A percentile compares a stretch with the other conserved stretches of the same genome.
Conservation (phyloP, 2,113 vertebrate species). For the Isichthys henryi region DNA sequence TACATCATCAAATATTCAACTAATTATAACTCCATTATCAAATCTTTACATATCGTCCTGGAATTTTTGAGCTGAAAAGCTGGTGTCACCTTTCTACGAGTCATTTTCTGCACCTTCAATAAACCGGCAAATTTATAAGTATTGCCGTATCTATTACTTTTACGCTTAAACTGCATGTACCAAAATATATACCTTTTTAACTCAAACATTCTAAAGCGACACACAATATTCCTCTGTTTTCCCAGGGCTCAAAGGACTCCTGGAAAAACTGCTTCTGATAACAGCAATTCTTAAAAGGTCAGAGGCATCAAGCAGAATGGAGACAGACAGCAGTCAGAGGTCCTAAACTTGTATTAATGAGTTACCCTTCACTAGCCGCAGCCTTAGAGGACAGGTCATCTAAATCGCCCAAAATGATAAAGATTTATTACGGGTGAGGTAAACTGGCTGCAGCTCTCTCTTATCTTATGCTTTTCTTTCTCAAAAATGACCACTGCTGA, state of each 20-base stretch:
- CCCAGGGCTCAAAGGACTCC: slow-evolving; percentile 44
- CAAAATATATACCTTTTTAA: slow-evolving; percentile 19
- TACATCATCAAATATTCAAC: neutral
- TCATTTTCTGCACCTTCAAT: neutral
- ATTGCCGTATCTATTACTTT: neutral
- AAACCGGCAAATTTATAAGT: neutral
- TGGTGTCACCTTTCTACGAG: neutral
- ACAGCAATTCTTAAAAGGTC: slow-evolving; percentile 63
- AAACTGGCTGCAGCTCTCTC: slow-evolving; percentile 60
- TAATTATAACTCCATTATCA: neutral
- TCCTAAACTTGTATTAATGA: slow-evolving; percentile 74
- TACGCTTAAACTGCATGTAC: neutral
- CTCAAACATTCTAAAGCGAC: slow-evolving; percentile 32
- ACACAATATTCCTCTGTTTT: slow-evolving; percentile 44
- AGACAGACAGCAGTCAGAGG: slow-evolving; percentile 52
- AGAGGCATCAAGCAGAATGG: slow-evolving; percentile 61
- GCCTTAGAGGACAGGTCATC: slow-evolving; percentile 65
- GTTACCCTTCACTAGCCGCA: slow-evolving; percentile 50
- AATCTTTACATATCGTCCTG: neutral
- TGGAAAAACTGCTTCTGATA: slow-evolving; percentile 52
- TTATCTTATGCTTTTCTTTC: slow-evolving; percentile 58
- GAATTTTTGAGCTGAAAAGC: neutral
- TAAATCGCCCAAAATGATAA: slow-evolving; percentile 65
- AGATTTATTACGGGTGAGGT: slow-evolving; percentile 64
- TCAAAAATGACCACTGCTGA: slow-evolving; percentile 56